phyloP scores from a whole-genome alignment of 2,888 invertebrate species.

The Dolomedes plantarius region DNA sequence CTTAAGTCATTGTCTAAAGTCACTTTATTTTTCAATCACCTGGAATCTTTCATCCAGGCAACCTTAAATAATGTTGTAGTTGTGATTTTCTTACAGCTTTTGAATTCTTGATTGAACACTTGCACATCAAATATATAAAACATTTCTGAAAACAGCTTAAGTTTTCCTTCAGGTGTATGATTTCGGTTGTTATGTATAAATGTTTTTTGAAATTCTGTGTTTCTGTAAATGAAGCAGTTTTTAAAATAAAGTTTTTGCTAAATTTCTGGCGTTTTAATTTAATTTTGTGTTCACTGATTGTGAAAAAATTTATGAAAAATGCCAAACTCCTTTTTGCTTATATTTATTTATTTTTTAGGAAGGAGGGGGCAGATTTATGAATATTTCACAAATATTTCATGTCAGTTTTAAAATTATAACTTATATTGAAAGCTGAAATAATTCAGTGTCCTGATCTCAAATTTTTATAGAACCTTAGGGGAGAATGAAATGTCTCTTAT shows the following conservation, averaged over 20 bases:
- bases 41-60: slow-evolving; percentile 9
- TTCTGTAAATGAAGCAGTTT: slow-evolving; percentile 56
- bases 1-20: slow-evolving; percentile 34
- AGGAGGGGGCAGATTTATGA: no score
- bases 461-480: no score
- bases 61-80: slow-evolving; percentile 21
- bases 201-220: slow-evolving; percentile 34
- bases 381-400: no score
- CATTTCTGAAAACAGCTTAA: slow-evolving; percentile 25
- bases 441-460: no score
- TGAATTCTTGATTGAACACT: slow-evolving; percentile 34
- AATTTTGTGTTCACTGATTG: no score
- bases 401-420: no score
- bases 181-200: slow-evolving; percentile 38
- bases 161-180: slow-evolving; percentile 27
- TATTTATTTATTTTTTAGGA: no score
- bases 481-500: no score
- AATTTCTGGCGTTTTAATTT: not conserved
- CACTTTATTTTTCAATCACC: slow-evolving; percentile 25
- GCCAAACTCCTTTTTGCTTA: no score
- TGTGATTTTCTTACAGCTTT: slow-evolving; percentile 28
- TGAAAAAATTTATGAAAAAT: no score
- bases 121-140: slow-evolving; percentile 34
- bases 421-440: no score
- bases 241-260: slow-evolving; percentile 55